phyloP scores from a whole-genome alignment of 2,888 invertebrate species.

The Diaperis boleti region DNA sequence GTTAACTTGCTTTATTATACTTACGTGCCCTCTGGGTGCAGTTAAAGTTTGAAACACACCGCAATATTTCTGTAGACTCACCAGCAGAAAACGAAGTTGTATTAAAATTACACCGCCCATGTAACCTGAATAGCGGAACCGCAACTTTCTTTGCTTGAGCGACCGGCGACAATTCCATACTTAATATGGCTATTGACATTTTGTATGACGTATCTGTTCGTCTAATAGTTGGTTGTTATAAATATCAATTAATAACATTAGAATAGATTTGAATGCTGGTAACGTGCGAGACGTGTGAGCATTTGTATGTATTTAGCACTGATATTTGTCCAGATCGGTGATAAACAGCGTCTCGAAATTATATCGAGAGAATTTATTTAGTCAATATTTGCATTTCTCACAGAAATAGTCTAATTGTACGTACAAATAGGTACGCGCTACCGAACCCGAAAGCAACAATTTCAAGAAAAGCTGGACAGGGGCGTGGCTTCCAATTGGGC shows the following conservation, averaged over 20 bases:
- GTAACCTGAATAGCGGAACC: conserved; percentile 29
- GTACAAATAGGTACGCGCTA: conserved; percentile 15
- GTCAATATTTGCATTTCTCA: conserved; percentile 38
- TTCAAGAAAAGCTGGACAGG: too few species aligned
- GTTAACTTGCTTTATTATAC: too few species aligned
- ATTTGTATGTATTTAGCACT: conserved; percentile 29
- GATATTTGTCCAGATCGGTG: conserved; percentile 15
- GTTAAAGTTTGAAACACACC: too few species aligned
- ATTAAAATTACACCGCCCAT: conserved; percentile 24
- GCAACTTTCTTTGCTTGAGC: conserved; percentile 32
- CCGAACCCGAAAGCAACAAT: too few species aligned
- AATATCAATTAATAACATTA: conserved; percentile 38
- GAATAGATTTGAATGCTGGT: conserved; percentile 27
- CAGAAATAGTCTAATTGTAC: conserved; percentile 27
- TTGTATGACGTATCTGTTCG: conserved; percentile 37
- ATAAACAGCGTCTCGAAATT: conserved; percentile 25
- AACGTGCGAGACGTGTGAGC: conserved; percentile 28
- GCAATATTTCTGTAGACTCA: too few species aligned
- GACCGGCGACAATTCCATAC: conserved; percentile 25
- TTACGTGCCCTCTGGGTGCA: too few species aligned
- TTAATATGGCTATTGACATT: conserved; percentile 41
- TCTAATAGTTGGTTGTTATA: conserved; percentile 30
- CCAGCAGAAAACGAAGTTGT: conserved; percentile 21
- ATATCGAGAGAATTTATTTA: neutral
- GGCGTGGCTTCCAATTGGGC: too few species aligned